Evolutionary conservation across 2,113 vertebrate species (phyloP).

Genomic region (Elanus axillaris): DNA sequence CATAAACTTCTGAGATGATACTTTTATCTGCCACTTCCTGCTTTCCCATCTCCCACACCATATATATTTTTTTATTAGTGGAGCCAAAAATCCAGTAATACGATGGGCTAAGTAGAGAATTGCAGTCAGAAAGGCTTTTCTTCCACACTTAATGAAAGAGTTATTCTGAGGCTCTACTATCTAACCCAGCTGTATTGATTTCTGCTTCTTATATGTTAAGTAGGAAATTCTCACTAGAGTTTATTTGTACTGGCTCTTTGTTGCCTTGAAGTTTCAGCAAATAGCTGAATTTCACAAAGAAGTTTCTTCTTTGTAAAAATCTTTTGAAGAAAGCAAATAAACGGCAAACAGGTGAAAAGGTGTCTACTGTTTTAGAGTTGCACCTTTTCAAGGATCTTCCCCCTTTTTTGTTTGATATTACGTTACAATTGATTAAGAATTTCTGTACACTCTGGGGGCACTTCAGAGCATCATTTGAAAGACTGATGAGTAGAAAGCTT

Average conservation of each 20-base stretch:
- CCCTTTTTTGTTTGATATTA: neutral
- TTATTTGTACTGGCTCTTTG: neutral
- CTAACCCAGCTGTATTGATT: neutral
- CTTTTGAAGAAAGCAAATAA: neutral
- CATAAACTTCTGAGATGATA: neutral
- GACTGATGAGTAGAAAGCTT: neutral
- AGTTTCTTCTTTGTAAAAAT: neutral
- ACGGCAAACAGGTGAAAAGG: neutral
- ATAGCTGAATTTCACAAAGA: neutral
- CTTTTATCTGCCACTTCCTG: neutral
- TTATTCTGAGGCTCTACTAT: neutral
- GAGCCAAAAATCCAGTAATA: neutral
- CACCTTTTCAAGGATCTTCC: neutral
- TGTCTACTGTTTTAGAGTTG: neutral
- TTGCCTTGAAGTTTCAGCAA: neutral
- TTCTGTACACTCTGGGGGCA: neutral
- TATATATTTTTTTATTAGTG: neutral
- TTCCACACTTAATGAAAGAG: neutral
- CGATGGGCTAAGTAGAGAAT: neutral
- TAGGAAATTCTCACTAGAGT: neutral
- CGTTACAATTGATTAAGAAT: neutral
- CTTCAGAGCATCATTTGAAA: neutral
- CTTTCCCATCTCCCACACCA: neutral
- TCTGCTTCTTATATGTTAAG: neutral
- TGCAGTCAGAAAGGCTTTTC: neutral